These are phyloP conservation scores for Palythoa grandiflora DNA, from an alignment of 92 coral and sea anemone species.

Conservation along the genomic window DNA sequence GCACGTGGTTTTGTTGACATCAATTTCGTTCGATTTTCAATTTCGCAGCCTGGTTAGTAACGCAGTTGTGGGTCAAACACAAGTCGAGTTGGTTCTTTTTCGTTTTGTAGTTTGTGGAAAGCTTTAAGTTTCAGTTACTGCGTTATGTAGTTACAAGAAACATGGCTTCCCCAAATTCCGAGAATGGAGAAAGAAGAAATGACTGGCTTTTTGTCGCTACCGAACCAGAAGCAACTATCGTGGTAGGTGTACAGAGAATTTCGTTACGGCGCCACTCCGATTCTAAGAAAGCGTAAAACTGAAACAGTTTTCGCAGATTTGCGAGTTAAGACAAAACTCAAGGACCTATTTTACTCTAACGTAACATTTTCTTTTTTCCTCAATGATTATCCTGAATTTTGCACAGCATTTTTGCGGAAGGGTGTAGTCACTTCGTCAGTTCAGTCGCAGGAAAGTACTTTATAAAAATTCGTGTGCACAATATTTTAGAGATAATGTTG, in stretches of 20 bases:
- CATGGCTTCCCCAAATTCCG: slow-evolving; percentile 57
- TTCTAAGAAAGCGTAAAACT: neutral
- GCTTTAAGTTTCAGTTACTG: slow-evolving; percentile 9
- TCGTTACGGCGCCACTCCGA: neutral
- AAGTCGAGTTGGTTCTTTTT: neutral
- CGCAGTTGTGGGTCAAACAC: neutral
- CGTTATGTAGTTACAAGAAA: slow-evolving; percentile 43
- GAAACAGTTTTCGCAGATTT: neutral
- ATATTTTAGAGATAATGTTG: neutral
- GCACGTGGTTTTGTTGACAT: slow-evolving; percentile 59
- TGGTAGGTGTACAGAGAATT: slow-evolving; percentile 52
- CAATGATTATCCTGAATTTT: neutral
- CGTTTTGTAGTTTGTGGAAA: neutral
- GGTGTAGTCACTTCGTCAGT: slow-evolving; percentile 10
- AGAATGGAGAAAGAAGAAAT: slow-evolving; percentile 61
- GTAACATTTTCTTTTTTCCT: neutral
- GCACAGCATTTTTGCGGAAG: slow-evolving; percentile 3
- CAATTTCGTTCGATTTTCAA: slow-evolving; percentile 16
- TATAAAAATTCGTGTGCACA: neutral
- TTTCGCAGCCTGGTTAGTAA: neutral
- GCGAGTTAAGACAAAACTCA: neutral
- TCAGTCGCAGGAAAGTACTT: neutral
- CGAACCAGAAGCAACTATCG: slow-evolving; percentile 69
- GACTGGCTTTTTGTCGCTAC: slow-evolving; percentile 88
- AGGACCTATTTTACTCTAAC: neutral